phyloP scores from a whole-genome alignment of 2,888 invertebrate species.

The Ramazzottius varieornatus region DNA sequence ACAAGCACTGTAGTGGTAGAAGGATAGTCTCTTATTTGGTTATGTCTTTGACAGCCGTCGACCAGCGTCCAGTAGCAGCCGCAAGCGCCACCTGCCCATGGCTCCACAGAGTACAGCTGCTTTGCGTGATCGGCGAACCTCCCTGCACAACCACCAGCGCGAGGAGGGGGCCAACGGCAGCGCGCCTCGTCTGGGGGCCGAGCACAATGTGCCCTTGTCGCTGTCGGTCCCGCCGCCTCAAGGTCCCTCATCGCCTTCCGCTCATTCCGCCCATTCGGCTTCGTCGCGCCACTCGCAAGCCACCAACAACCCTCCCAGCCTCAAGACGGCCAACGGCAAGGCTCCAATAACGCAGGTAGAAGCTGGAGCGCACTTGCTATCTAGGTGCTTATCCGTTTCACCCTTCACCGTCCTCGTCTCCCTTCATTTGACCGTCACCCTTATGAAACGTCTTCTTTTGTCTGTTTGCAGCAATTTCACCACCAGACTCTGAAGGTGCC shows the following conservation, averaged over 20 bases:
- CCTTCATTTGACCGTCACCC: too few relatives aligned
- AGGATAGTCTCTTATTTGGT: too few relatives aligned
- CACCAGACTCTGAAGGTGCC: constrained; percentile 1
- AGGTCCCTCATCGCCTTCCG: neutral
- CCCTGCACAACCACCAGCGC: too few relatives aligned
- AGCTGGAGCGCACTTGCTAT: neutral
- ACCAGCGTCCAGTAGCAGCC: too few relatives aligned
- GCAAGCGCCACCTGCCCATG: neutral
- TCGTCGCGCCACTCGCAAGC: neutral
- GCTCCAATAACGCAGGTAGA: constrained; percentile 1
- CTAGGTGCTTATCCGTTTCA: neutral
- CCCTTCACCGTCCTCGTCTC: neutral
- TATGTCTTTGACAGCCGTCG: too few relatives aligned
- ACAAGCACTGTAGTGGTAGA: too few relatives aligned
- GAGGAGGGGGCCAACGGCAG: too few relatives aligned
- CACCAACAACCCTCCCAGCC: neutral
- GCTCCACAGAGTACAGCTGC: neutral
- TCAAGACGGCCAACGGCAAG: neutral
- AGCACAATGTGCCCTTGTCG: neutral
- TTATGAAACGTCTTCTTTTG: too few relatives aligned
- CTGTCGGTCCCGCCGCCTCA: neutral
- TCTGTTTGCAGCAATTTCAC: neutral
- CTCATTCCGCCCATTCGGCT: neutral
- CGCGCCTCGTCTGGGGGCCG: neutral
- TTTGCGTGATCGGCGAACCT: neutral